phyloP scores from a whole-genome alignment of 2,797 vertebrate species.

The Pyrrhura leucotis region DNA sequence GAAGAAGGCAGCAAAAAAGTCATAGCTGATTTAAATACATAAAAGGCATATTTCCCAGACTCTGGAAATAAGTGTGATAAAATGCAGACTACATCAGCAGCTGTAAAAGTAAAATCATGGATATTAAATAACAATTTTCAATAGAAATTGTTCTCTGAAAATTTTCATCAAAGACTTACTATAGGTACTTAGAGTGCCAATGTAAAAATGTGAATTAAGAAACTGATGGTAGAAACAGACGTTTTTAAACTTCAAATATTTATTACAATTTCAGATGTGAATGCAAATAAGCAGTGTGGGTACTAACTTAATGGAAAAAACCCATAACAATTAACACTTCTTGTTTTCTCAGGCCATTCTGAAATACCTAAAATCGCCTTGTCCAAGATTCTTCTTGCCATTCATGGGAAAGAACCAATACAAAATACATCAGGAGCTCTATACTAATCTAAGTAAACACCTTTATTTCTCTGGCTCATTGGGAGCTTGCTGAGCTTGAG shows the following conservation, averaged over 20 bases:
- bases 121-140: slow-evolving; percentile 28
- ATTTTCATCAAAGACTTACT: slow-evolving; percentile 1
- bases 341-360: neutral
- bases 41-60: neutral
- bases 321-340: neutral
- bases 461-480: neutral
- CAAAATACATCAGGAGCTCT: neutral
- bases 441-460: neutral
- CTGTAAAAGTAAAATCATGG: neutral
- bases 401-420: neutral
- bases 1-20: neutral
- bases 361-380: neutral
- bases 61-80: neutral
- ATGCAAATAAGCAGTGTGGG: neutral
- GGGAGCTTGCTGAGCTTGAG: neutral
- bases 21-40: neutral
- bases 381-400: neutral
- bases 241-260: neutral
- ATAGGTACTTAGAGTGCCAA: neutral
- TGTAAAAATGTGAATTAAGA: neutral
- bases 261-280: neutral
- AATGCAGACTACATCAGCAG: neutral
- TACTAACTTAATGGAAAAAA: neutral
- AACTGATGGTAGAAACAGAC: neutral
- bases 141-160: neutral